Evolutionary conservation across 1,140 invertebrate species (phyloP).

Genomic region (Apocrypta bakeri): DNA sequence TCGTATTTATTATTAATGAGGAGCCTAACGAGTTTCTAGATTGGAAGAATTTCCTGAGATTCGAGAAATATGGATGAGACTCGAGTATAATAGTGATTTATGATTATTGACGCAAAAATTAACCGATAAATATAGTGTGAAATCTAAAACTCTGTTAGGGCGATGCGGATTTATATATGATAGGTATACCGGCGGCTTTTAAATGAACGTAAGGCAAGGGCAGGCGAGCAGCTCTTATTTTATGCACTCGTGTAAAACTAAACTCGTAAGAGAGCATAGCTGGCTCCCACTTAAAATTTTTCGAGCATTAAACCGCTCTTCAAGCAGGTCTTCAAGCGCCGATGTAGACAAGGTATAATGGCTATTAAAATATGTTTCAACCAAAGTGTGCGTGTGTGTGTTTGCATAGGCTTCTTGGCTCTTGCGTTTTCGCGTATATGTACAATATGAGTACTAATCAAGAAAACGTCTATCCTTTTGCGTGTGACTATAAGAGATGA

Average conservation of each 20-base stretch:
- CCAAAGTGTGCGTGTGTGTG: background rate
- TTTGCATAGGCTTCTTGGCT: no score
- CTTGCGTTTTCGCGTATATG: no score
- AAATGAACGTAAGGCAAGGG: constrained; percentile 4
- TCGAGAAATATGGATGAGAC: no score
- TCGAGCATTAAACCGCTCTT: constrained; percentile 18
- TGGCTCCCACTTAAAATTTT: constrained; percentile 35
- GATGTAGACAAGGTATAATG: constrained; percentile 16
- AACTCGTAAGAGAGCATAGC: background rate
- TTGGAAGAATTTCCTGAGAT: no score
- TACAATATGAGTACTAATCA: no score
- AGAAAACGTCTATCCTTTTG: background rate
- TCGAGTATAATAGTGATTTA: no score
- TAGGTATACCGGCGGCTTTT: background rate
- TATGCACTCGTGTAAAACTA: constrained; percentile 17
- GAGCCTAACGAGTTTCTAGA: no score
- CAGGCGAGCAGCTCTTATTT: background rate
- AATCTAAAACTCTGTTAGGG: background rate
- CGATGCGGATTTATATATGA: background rate
- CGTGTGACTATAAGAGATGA: background rate
- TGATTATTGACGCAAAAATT: background rate
- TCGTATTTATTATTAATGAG: no score
- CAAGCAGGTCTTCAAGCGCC: constrained; percentile 16
- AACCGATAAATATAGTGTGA: background rate
- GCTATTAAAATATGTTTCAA: constrained; percentile 4